phyloP scores from a whole-genome alignment of 2,797 vertebrate species.

The Moxostoma hubbsi region DNA sequence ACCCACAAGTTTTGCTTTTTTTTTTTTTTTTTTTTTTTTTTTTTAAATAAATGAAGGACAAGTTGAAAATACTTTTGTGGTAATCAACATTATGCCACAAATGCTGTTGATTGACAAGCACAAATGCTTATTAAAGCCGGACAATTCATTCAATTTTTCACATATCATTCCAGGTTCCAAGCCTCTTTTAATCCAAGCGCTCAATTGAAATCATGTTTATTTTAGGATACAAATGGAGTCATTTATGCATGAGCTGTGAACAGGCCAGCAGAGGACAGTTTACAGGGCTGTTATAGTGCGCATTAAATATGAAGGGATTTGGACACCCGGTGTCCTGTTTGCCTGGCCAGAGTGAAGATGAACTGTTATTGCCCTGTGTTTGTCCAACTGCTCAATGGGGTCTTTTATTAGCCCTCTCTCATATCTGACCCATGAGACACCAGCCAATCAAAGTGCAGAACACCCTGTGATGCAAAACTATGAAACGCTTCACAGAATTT shows the following conservation, averaged over 20 bases:
- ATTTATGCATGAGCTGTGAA: slow-evolving; percentile 52
- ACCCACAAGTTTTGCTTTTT: too few relatives aligned
- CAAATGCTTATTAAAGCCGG: too few relatives aligned
- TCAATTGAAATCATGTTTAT: slow-evolving; percentile 58
- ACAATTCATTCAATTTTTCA: too few relatives aligned
- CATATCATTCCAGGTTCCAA: too few relatives aligned
- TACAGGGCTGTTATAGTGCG: slow-evolving; percentile 55
- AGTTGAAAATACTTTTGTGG: too few relatives aligned
- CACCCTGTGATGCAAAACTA: not conserved
- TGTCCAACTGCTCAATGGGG: slow-evolving; percentile 69
- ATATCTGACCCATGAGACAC: slow-evolving; percentile 71
- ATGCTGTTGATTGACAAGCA: too few relatives aligned
- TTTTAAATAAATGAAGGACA: too few relatives aligned
- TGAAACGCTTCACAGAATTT: not conserved
- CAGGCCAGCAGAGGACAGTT: slow-evolving; percentile 52
- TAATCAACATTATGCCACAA: too few relatives aligned
- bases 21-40: too few relatives aligned
- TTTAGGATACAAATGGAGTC: slow-evolving; percentile 56
- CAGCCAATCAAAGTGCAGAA: slow-evolving; percentile 44
- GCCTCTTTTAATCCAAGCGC: slow-evolving; percentile 42
- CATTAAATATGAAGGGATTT: slow-evolving; percentile 54
- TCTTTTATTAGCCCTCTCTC: slow-evolving; percentile 69
- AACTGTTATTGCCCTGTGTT: slow-evolving; percentile 65
- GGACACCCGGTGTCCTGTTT: slow-evolving; percentile 61
- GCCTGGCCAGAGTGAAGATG: slow-evolving; percentile 67